Conservation (phyloP, 2,888 invertebrate species). For the Hoplodrina ambigua region DNA sequence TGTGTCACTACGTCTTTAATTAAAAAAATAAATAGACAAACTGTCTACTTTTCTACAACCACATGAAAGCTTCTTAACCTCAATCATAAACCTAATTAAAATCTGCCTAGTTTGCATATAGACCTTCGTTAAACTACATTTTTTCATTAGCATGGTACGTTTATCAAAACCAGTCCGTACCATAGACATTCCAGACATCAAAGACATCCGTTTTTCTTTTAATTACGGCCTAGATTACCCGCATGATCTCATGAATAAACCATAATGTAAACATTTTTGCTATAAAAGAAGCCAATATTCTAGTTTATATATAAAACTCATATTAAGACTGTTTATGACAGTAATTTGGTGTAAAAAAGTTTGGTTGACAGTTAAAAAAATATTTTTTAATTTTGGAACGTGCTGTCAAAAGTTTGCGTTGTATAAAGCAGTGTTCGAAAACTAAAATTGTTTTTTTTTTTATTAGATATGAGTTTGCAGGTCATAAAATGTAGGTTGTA, state of each 20-base stretch:
- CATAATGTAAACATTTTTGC: constrained; percentile 30
- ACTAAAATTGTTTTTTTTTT: background rate
- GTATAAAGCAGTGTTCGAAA: background rate
- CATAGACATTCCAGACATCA: constrained; percentile 32
- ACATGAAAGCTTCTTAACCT: background rate
- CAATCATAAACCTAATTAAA: constrained; percentile 6
- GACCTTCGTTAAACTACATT: background rate
- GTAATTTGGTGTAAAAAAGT: background rate
- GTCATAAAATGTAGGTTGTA: no score
- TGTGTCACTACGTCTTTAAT: no score
- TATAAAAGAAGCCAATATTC: constrained; percentile 26
- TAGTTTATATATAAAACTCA: constrained; percentile 16
- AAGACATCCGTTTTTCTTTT: constrained; percentile 45
- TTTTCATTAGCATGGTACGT: background rate
- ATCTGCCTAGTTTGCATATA: constrained; percentile 1
- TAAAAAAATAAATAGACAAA: no score
- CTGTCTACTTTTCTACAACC: background rate
- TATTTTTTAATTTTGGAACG: background rate
- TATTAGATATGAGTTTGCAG: no score
- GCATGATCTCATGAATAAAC: constrained; percentile 28
- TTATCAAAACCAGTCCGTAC: background rate
- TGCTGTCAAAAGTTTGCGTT: background rate
- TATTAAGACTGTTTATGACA: constrained; percentile 26
- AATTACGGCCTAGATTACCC: constrained; percentile 11
- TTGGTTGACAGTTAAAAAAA: background rate